A percentile compares a stretch with the other conserved stretches of the same genome.
Conservation (phyloP, 2,113 vertebrate species). For the Aegithalos caudatus region DNA sequence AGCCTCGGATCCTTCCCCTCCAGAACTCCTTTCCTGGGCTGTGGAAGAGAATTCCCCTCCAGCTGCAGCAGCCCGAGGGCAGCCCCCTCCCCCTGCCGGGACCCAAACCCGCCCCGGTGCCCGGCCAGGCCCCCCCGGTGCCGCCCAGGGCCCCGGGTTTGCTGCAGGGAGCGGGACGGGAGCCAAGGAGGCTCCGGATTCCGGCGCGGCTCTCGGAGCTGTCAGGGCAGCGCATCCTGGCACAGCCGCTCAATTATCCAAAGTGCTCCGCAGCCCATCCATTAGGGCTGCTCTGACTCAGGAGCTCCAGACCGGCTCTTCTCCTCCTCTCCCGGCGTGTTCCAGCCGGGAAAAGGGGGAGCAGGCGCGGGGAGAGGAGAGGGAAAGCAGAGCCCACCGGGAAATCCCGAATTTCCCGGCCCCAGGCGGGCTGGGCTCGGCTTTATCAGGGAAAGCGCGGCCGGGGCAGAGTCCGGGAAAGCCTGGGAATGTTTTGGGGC, state of each 20-base stretch:
- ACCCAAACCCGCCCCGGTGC: neutral
- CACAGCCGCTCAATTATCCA: conserved; percentile 51
- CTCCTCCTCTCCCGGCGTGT: fast-evolving
- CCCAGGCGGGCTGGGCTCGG: too few relatives aligned
- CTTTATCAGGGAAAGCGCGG: fast-evolving
- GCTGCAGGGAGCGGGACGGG: conserved; percentile 36
- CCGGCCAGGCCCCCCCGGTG: fast-evolving
- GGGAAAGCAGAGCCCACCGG: neutral
- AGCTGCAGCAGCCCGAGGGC: too few relatives aligned
- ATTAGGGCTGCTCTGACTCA: conserved; percentile 46
- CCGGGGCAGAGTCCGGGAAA: too few relatives aligned
- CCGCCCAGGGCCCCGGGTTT: neutral
- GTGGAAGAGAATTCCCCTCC: too few relatives aligned
- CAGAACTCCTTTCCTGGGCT: neutral
- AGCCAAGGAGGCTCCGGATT: conserved; percentile 15
- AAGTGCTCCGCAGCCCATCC: conserved; percentile 59
- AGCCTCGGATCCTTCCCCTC: neutral
- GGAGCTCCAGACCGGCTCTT: neutral
- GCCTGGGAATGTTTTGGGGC: neutral
- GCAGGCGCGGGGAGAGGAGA: neutral
- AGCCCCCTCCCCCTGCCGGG: neutral
- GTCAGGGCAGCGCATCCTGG: neutral
- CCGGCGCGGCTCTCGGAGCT: neutral
- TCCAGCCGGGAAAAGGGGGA: neutral
- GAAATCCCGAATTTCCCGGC: neutral